phyloP scores from a whole-genome alignment of 2,113 vertebrate genomes.

The Anoura caudifer region DNA sequence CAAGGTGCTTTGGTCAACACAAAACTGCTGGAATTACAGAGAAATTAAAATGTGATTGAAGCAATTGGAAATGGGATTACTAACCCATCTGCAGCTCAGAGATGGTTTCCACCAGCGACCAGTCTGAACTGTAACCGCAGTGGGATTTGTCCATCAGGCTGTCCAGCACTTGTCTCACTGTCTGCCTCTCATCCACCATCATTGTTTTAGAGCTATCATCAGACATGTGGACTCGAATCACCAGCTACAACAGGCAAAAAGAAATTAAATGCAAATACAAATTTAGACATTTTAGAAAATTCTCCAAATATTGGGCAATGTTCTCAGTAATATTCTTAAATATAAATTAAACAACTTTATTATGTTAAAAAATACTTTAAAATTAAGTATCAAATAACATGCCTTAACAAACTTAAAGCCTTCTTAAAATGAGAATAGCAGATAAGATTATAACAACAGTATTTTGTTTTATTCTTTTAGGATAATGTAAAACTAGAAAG shows the following conservation, averaged over 20 bases:
- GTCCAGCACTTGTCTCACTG: conserved; percentile 97
- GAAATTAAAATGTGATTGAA: not conserved
- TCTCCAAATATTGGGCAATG: not conserved
- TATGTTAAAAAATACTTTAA: conserved; percentile 11
- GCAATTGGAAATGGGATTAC: conserved; percentile 47
- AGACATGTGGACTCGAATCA: conserved; percentile 98
- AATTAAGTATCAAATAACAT: not conserved
- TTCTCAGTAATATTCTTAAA: not conserved
- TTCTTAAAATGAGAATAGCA: not conserved
- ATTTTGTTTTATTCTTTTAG: not conserved
- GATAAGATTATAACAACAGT: not conserved
- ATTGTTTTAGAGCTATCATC: conserved; percentile 99
- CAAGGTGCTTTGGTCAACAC: not conserved
- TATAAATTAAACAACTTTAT: conserved; percentile 40
- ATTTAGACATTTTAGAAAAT: not conserved
- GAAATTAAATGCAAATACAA: not conserved
- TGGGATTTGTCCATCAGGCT: conserved; percentile 98
- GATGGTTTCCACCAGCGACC: conserved; percentile 96
- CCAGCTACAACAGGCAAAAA: conserved; percentile 84
- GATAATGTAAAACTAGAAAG: conserved; percentile 2
- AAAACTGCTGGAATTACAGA: not conserved
- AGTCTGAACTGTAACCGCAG: conserved; percentile 96
- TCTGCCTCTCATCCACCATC: conserved; percentile 99
- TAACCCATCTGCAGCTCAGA: conserved; percentile 97
- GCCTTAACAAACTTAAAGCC: conserved; percentile 8